These are phyloP conservation scores for Chelonoidis abingdonii DNA, from an alignment of 2,113 vertebrate species.

Conservation along the genomic window DNA sequence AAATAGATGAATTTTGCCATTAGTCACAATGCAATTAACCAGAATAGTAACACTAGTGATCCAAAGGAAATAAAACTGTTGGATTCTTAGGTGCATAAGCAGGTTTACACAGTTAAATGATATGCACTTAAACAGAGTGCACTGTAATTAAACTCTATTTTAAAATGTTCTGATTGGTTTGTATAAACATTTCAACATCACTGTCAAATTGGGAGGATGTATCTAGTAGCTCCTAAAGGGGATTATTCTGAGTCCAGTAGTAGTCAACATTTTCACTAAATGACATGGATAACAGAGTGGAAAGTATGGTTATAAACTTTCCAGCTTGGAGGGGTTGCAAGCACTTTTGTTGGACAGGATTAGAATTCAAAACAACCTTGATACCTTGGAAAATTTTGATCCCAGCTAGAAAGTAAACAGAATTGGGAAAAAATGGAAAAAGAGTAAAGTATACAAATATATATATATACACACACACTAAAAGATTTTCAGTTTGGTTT, in stretches of 20 bases:
- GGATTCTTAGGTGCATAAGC: background rate
- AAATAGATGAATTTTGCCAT: background rate
- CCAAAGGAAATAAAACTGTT: background rate
- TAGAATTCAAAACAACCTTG: background rate
- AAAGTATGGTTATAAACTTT: background rate
- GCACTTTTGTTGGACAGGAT: background rate
- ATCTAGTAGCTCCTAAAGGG: background rate
- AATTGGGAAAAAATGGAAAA: background rate
- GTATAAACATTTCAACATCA: background rate
- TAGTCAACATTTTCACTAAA: background rate
- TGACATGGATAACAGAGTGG: background rate
- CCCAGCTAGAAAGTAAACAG: background rate
- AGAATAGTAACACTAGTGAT: background rate
- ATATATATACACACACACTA: no score
- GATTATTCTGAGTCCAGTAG: background rate
- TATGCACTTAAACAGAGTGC: background rate
- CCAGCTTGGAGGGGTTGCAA: background rate
- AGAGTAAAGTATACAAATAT: background rate
- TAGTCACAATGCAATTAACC: background rate
- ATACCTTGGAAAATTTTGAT: background rate
- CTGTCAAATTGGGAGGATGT: background rate
- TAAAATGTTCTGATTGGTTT: background rate
- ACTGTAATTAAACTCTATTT: background rate
- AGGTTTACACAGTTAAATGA: background rate
- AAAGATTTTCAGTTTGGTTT: background rate